These are phyloP conservation scores for Hoplodrina blanda DNA, from an alignment of 2,888 invertebrate species.

Conservation along the genomic window DNA sequence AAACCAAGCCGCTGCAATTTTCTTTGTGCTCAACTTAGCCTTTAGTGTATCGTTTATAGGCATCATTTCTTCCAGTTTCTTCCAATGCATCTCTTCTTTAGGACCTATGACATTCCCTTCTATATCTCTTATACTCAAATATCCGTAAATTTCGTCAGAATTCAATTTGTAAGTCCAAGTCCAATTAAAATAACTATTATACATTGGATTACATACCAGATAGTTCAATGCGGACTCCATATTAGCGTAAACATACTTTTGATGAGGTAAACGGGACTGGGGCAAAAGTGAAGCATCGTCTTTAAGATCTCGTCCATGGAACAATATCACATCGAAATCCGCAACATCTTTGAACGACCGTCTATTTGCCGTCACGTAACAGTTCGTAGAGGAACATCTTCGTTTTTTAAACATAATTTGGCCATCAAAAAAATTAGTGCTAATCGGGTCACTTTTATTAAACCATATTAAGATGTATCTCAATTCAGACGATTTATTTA, in stretches of 20 bases:
- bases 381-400: conserved; percentile 75
- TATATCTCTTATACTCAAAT: conserved; percentile 69
- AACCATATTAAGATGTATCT: conserved; percentile 80
- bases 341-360: conserved; percentile 64
- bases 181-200: conserved; percentile 75
- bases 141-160: conserved; percentile 72
- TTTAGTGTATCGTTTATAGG: conserved; percentile 68
- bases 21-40: conserved; percentile 68
- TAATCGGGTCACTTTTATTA: conserved; percentile 66
- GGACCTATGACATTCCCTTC: conserved; percentile 70
- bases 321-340: conserved; percentile 76
- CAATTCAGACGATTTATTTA: conserved; percentile 22
- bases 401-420: conserved; percentile 68
- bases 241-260: conserved; percentile 56
- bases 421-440: conserved; percentile 66
- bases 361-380: conserved; percentile 74
- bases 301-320: conserved; percentile 72
- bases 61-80: conserved; percentile 67
- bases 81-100: conserved; percentile 71
- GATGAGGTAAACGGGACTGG: conserved; percentile 62
- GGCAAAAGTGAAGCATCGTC: conserved; percentile 58
- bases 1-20: conserved; percentile 78
- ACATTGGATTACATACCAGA: conserved; percentile 66
- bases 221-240: conserved; percentile 74
- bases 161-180: conserved; percentile 77